phyloP scores from a whole-genome alignment of 2,797 vertebrate genomes.

The Pyrocephalus nanus region DNA sequence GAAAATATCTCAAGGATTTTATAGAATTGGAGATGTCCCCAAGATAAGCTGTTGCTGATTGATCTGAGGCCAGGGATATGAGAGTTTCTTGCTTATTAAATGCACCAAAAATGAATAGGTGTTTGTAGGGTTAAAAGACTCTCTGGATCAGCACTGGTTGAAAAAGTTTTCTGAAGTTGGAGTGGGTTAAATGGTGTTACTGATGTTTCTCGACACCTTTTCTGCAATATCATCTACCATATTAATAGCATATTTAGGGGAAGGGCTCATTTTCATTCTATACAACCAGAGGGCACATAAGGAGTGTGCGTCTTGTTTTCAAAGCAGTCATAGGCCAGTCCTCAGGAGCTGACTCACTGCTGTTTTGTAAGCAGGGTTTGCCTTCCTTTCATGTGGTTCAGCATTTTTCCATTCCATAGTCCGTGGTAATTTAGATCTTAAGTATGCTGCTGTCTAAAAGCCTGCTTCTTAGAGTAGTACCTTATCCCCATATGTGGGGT shows the following conservation, averaged over 20 bases:
- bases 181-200: background rate
- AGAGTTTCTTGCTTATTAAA: background rate
- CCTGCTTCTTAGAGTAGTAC: constrained; percentile 6
- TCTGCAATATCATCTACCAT: background rate
- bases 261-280: constrained; percentile 9
- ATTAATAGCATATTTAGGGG: background rate
- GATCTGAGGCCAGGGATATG: background rate
- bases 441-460: constrained; percentile 59
- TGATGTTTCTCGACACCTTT: background rate
- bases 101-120: background rate
- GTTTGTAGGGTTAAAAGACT: background rate
- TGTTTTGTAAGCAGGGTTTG: constrained; percentile 53
- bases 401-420: constrained; percentile 27
- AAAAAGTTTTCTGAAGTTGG: background rate
- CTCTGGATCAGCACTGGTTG: background rate
- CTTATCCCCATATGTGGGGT: background rate
- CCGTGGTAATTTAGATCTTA: constrained; percentile 24
- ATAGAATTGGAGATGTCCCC: background rate
- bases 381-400: constrained; percentile 45
- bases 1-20: background rate
- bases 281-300: background rate
- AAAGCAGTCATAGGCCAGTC: background rate
- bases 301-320: constrained; percentile 35
- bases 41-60: background rate
- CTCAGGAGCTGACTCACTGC: constrained; percentile 52